Base-by-base conservation (phyloP, 2,888 invertebrate species). In the Candidula unifasciata region DNA sequence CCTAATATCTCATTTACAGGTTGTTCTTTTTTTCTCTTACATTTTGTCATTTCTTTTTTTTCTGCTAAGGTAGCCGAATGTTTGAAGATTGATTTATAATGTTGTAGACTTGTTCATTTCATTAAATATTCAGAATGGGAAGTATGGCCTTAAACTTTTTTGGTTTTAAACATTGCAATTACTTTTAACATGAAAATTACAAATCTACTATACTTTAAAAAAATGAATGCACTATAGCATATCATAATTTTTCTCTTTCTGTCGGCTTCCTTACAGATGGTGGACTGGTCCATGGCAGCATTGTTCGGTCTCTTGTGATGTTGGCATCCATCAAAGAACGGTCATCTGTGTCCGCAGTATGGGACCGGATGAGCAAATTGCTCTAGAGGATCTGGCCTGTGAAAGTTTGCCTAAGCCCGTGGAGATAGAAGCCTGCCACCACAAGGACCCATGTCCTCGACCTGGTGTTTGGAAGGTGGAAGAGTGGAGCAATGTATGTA, bases 281-380 rank as follows among this genome's bases (percentile, higher is more conserved):
- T 97, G 97, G 96, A 95, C 96, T 35, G 97, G 97, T 0, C 96
- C 96, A 0, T 98, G 97, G 97, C 96, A 96, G 91, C 95, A 96
- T 85, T 97, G 97, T 93, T 95, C 96, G 10, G 95, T 95, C 0
- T 96, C 96, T 0, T 96, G 96, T 90, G 95, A 94, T 10, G 90
- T 91, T 3, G 94, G 94, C 3, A 86, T 90, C 16, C 93, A 93
- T 69, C 91, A 91, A 33, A 89, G 94, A 6, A 94, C 94, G 0
- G 94, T 94, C n/a, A 92, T 94, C 76, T 94, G 94, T 89, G 93
- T 94, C 8, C 91, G 94, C 78, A 93, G 93, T 73, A 89, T 93
- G 18, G 93, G 93, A 35, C 88, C 90, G 86, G 94, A 96, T 90
- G 95, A 95, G 88, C 96, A 96, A 89, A 95, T 97, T 86, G 96